Percentiles rank a stretch among this genome's conserved stretches.
These are phyloP conservation scores for Catocala nupta DNA, from an alignment of 2,888 invertebrate genomes.

Conservation along the genomic window DNA sequence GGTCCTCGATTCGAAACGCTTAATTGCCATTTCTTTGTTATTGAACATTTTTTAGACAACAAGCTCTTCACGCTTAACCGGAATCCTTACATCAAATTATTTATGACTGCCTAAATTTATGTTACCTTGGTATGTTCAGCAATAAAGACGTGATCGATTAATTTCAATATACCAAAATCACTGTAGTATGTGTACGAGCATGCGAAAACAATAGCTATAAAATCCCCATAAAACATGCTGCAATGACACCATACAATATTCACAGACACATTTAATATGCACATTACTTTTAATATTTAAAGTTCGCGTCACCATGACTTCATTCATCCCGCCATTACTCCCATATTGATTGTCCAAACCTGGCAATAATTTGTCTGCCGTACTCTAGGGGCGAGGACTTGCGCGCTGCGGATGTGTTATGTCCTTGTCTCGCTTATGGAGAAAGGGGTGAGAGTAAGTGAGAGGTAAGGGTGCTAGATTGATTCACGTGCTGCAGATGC, in stretches of 20 bases:
- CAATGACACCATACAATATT: constrained; percentile 20
- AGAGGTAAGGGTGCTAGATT: constrained; percentile 63
- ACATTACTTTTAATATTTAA: constrained; percentile 43
- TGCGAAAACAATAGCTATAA: constrained; percentile 9
- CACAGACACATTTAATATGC: constrained; percentile 32
- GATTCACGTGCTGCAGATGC: constrained; percentile 81
- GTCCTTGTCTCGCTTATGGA: constrained; percentile 54
- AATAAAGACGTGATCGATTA: constrained; percentile 3
- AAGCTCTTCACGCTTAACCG: no score
- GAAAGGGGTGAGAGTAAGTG: constrained; percentile 57
- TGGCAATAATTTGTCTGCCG: constrained; percentile 62
- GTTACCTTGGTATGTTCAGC: not conserved
- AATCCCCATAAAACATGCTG: constrained; percentile 2
- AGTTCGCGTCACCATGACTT: constrained; percentile 44
- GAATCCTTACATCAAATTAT: not conserved
- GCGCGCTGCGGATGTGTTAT: constrained; percentile 68
- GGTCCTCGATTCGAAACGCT: no score
- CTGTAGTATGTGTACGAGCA: not conserved
- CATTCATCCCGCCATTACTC: constrained; percentile 48
- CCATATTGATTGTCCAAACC: constrained; percentile 77
- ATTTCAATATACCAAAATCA: constrained; percentile 1
- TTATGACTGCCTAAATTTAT: not conserved
- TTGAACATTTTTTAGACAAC: no score
- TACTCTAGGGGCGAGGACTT: constrained; percentile 69
- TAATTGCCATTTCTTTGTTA: no score